These are phyloP conservation scores for Labeo rohita DNA, from an alignment of 2,113 vertebrate genomes.

Conservation along the genomic window DNA sequence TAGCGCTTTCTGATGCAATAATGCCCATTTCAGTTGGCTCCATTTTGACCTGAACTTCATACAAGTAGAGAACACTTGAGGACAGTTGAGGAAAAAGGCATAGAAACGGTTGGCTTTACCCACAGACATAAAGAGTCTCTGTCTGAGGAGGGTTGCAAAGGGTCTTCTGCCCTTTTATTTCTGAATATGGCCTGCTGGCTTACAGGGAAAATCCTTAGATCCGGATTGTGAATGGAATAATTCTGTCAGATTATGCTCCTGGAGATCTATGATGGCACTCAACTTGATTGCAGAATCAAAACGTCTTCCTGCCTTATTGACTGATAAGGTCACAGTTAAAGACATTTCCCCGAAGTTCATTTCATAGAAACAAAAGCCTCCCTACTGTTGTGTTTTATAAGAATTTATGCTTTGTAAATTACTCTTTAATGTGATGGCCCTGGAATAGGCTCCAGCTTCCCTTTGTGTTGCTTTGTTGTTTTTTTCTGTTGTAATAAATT, in stretches of 20 bases:
- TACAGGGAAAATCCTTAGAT: constrained; percentile 71
- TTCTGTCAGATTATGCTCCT: constrained; percentile 63
- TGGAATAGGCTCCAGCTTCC: too few species aligned
- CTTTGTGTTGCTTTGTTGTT: neutral
- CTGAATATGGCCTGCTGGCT: constrained; percentile 53
- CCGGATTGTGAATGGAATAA: constrained; percentile 68
- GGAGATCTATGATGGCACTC: constrained; percentile 69
- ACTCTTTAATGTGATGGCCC: neutral
- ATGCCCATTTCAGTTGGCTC: neutral
- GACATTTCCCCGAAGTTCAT: neutral
- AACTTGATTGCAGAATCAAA: constrained; percentile 63
- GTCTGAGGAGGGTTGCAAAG: neutral
- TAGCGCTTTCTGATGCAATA: neutral
- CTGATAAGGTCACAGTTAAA: neutral
- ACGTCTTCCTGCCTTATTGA: neutral
- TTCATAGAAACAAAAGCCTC: neutral
- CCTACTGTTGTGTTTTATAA: neutral
- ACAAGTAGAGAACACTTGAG: neutral
- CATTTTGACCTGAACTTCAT: constrained; percentile 12
- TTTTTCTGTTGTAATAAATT: neutral
- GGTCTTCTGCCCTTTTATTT: neutral
- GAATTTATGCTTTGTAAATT: neutral
- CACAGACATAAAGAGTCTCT: neutral
- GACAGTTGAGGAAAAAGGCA: neutral
- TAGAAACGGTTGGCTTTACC: neutral